phyloP scores from a whole-genome alignment of 1,140 invertebrate species.

The Caligus rogercresseyi region DNA sequence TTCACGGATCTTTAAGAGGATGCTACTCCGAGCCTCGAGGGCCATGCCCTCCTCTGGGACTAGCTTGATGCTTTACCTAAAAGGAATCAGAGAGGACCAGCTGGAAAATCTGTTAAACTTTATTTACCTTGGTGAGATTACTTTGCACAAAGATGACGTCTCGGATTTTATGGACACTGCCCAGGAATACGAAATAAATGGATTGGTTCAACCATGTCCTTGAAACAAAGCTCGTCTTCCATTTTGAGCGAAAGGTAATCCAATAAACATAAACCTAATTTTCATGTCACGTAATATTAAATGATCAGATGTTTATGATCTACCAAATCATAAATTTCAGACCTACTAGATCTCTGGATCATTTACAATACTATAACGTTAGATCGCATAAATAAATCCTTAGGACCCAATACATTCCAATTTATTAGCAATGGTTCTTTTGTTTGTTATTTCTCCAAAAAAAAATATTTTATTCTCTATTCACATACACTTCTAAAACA shows the following conservation, averaged over 20 bases:
- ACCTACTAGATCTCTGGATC: too few species aligned
- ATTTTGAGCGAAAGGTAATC: background rate
- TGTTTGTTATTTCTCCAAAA: too few species aligned
- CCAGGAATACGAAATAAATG: background rate
- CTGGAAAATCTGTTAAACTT: background rate
- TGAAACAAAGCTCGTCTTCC: background rate
- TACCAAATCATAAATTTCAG: too few species aligned
- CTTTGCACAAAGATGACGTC: background rate
- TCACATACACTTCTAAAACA: too few species aligned
- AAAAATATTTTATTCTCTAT: too few species aligned
- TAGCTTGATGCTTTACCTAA: background rate
- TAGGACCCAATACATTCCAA: too few species aligned
- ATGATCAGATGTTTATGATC: too few species aligned
- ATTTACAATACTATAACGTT: too few species aligned
- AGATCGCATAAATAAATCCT: too few species aligned
- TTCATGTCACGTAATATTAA: too few species aligned
- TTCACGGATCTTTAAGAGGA: background rate
- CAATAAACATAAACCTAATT: background rate
- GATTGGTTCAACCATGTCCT: background rate
- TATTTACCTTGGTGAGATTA: background rate
- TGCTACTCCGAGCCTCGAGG: background rate
- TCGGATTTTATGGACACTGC: background rate
- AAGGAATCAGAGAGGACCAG: background rate
- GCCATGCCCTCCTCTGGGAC: background rate
- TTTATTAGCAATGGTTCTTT: too few species aligned